Conservation (phyloP, 2,888 invertebrate species). For the Smittia sp. region DNA sequence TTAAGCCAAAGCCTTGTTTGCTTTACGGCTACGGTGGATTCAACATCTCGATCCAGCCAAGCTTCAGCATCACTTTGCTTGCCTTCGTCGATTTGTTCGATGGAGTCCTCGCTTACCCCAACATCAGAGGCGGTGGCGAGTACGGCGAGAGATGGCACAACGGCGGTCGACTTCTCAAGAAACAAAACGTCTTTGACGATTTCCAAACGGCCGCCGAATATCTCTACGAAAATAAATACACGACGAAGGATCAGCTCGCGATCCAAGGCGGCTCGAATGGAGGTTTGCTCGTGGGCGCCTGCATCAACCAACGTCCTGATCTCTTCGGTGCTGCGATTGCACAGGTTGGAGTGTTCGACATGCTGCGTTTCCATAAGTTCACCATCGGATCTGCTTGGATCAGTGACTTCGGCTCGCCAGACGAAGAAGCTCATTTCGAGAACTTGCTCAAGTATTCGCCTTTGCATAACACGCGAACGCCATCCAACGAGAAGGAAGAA, state of each 20-base stretch:
- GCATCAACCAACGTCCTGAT: slow-evolving; percentile 92
- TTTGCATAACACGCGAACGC: slow-evolving; percentile 80
- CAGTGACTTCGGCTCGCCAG: slow-evolving; percentile 92
- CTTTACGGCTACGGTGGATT: slow-evolving; percentile 98
- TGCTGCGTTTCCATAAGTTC: slow-evolving; percentile 96
- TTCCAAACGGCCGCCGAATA: slow-evolving; percentile 91
- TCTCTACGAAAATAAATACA: slow-evolving; percentile 77
- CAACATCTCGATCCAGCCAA: slow-evolving; percentile 86
- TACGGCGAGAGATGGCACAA: slow-evolving; percentile 98
- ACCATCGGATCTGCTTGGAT: slow-evolving; percentile 97
- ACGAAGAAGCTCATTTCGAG: slow-evolving; percentile 80
- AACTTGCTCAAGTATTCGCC: slow-evolving; percentile 87
- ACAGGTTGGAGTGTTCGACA: slow-evolving; percentile 96
- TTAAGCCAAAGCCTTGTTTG: slow-evolving; percentile 74
- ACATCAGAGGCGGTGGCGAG: slow-evolving; percentile 96
- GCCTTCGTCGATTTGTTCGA: slow-evolving; percentile 86
- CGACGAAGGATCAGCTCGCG: slow-evolving; percentile 67
- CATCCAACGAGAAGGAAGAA: slow-evolving; percentile 60
- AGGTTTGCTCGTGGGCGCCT: slow-evolving; percentile 91
- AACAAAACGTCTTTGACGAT: slow-evolving; percentile 97
- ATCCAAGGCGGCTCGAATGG: slow-evolving; percentile 98
- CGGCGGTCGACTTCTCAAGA: slow-evolving; percentile 82
- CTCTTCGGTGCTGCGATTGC: slow-evolving; percentile 89
- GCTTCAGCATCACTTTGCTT: slow-evolving; percentile 81
- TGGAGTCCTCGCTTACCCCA: slow-evolving; percentile 88